These are phyloP conservation scores for Brachirus orientalis DNA, from an alignment of 2,113 vertebrate genomes.

Conservation along the genomic window DNA sequence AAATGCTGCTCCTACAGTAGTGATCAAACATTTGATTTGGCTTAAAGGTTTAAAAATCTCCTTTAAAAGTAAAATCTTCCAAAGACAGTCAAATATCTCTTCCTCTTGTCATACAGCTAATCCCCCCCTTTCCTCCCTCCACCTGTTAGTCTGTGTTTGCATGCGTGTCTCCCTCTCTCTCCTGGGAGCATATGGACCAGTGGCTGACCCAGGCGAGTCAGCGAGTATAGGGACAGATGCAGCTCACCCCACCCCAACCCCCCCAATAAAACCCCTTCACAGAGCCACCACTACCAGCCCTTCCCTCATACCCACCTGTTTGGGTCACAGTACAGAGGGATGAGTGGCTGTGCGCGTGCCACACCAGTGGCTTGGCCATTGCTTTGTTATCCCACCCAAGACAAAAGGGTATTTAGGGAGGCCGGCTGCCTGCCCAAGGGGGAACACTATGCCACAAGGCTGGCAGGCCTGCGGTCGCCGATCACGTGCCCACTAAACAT, in stretches of 20 bases:
- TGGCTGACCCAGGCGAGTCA: slow-evolving; percentile 74
- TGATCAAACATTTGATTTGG: slow-evolving; percentile 47
- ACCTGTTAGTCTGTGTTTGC: slow-evolving; percentile 69
- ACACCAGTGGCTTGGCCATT: slow-evolving; percentile 74
- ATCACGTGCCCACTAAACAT: slow-evolving; percentile 75
- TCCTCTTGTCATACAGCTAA: slow-evolving; percentile 60
- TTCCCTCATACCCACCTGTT: slow-evolving; percentile 78
- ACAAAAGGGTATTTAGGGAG: slow-evolving; percentile 83
- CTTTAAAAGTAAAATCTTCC: slow-evolving; percentile 53
- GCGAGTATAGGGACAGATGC: slow-evolving; percentile 80
- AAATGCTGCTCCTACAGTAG: slow-evolving; percentile 23
- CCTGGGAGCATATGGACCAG: slow-evolving; percentile 79
- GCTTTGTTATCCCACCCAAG: slow-evolving; percentile 77
- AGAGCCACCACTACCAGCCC: slow-evolving; percentile 52
- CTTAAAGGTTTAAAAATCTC: slow-evolving; percentile 45
- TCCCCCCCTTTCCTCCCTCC: slow-evolving; percentile 69
- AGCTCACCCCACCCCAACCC: slow-evolving; percentile 26
- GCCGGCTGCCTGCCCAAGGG: slow-evolving; percentile 70
- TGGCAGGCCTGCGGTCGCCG: slow-evolving; percentile 65
- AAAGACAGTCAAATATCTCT: slow-evolving; percentile 39
- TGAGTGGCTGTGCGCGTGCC: slow-evolving; percentile 75
- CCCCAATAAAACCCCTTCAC: not conserved
- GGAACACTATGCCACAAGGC: slow-evolving; percentile 75
- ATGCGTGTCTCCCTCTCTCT: slow-evolving; percentile 65
- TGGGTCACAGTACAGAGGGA: slow-evolving; percentile 71